phyloP scores from a whole-genome alignment of 2,113 vertebrate species.

The Ramphastos sulfuratus region DNA sequence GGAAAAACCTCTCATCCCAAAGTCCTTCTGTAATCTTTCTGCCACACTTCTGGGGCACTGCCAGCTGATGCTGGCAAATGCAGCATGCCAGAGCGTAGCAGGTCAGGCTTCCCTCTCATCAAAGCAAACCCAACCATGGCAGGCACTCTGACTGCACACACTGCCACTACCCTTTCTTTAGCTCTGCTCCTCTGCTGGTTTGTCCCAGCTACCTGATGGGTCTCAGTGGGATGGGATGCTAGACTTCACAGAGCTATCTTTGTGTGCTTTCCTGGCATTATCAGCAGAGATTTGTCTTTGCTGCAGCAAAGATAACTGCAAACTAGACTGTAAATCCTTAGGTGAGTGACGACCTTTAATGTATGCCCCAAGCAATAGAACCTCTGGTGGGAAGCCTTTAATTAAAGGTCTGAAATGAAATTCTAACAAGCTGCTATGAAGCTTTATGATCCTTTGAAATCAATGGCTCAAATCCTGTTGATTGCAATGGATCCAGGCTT shows the following conservation, averaged over 20 bases:
- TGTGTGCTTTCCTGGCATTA: background rate
- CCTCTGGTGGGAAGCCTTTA: background rate
- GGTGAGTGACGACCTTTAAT: rapidly evolving
- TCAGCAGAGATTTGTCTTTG: background rate
- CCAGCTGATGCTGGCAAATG: background rate
- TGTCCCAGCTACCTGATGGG: background rate
- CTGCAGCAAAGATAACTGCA: background rate
- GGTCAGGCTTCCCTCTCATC: too few relatives aligned
- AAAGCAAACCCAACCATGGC: background rate
- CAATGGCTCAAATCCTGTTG: background rate
- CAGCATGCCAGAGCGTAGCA: background rate
- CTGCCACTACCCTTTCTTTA: background rate
- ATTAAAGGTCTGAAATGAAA: conserved; percentile 29
- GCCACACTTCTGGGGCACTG: background rate
- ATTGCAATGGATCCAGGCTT: background rate
- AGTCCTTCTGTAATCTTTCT: background rate
- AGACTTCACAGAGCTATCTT: background rate
- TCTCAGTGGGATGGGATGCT: background rate
- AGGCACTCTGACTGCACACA: rapidly evolving
- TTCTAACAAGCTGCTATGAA: background rate
- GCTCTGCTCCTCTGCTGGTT: rapidly evolving
- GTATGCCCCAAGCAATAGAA: background rate
- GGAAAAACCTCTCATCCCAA: background rate
- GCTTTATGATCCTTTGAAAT: background rate
- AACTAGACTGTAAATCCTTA: background rate